These are phyloP conservation scores for Bujurquina vittata DNA, from an alignment of 2,113 vertebrate species.

Conservation along the genomic window DNA sequence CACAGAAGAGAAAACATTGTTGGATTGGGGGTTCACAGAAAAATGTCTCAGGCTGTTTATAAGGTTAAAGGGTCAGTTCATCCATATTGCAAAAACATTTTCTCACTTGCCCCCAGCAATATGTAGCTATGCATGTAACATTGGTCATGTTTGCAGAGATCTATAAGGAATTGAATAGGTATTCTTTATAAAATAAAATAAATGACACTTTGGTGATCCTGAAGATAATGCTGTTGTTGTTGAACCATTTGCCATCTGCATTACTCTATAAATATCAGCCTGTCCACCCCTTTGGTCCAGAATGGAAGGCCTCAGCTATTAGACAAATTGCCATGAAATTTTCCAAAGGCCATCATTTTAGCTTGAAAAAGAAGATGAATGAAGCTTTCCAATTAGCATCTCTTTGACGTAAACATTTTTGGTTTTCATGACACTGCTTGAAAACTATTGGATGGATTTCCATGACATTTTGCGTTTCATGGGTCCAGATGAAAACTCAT, in stretches of 20 bases:
- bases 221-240: neutral
- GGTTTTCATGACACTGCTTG: neutral
- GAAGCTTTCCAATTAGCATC: neutral
- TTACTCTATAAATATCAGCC: neutral
- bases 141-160: slow-evolving; percentile 5
- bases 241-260: neutral
- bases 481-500: neutral
- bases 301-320: neutral
- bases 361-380: neutral
- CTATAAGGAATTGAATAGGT: neutral
- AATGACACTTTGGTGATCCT: neutral
- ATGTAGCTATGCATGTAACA: neutral
- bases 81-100: slow-evolving; percentile 25
- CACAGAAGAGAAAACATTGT: slow-evolving; percentile 33
- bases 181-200: neutral
- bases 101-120: neutral
- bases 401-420: neutral
- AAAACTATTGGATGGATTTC: neutral
- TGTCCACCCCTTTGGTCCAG: neutral
- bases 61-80: slow-evolving; percentile 42
- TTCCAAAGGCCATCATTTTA: neutral
- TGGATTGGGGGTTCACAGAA: slow-evolving; percentile 32
- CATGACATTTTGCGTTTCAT: neutral
- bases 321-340: neutral
- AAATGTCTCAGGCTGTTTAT: slow-evolving; percentile 44